Conservation (phyloP, 1,140 invertebrate species). For the Calephelis nemesis region DNA sequence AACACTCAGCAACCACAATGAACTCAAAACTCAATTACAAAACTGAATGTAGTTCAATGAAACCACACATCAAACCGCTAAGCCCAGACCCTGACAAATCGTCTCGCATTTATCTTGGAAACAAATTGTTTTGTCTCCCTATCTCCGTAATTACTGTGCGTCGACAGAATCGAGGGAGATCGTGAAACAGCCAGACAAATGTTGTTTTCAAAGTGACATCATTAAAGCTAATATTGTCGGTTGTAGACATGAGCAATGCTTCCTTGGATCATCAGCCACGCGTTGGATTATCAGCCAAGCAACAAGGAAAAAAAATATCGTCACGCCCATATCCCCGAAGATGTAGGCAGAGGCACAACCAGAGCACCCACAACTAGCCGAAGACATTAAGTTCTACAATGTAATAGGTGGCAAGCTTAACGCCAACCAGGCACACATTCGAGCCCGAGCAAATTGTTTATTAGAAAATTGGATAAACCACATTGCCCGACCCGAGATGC, state of each 20-base stretch:
- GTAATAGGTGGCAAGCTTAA: too few relatives aligned
- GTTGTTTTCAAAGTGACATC: slow-evolving; percentile 2
- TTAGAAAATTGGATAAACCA: too few relatives aligned
- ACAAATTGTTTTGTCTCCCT: slow-evolving; percentile 33
- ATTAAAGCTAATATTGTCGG: slow-evolving; percentile 12
- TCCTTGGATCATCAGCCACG: too few relatives aligned
- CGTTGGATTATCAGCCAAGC: too few relatives aligned
- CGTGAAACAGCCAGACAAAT: not conserved
- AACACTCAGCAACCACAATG: not conserved
- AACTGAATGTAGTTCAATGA: slow-evolving; percentile 14
- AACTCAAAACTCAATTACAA: slow-evolving; percentile 7
- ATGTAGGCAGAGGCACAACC: too few relatives aligned
- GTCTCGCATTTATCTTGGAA: slow-evolving; percentile 31
- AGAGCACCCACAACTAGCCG: too few relatives aligned
- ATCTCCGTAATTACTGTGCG: slow-evolving; percentile 30
- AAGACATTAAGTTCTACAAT: too few relatives aligned
- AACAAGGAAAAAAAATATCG: too few relatives aligned
- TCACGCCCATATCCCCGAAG: too few relatives aligned
- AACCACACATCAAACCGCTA: slow-evolving; percentile 24
- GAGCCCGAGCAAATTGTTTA: too few relatives aligned
- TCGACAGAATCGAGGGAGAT: slow-evolving; percentile 12
- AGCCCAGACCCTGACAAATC: slow-evolving; percentile 30
- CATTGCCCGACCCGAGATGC: too few relatives aligned
- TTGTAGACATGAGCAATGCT: slow-evolving; percentile 7
- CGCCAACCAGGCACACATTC: too few relatives aligned